phyloP scores from a whole-genome alignment of 1,140 invertebrate species.

The Aethina tumida region DNA sequence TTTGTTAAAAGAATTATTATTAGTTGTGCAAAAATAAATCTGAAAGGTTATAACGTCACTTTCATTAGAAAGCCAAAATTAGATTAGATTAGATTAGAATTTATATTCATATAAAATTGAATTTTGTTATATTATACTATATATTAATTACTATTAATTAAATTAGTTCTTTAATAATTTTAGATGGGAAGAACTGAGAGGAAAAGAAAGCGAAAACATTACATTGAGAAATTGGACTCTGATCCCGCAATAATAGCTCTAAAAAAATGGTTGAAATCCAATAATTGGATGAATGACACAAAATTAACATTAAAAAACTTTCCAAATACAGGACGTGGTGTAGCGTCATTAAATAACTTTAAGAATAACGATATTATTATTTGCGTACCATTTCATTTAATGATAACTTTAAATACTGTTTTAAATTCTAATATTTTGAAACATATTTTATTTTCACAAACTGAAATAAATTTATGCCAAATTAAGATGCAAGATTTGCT shows the following conservation, averaged over 20 bases:
- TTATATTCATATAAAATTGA: too few species aligned
- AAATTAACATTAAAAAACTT: slow-evolving; percentile 31
- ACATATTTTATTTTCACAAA: slow-evolving; percentile 27
- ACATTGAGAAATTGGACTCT: slow-evolving; percentile 10
- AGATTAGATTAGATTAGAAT: too few species aligned
- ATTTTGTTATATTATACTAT: too few species aligned
- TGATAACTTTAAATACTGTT: slow-evolving; percentile 41
- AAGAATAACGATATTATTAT: slow-evolving; percentile 38
- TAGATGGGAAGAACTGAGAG: slow-evolving; percentile 18
- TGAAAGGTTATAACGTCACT: too few species aligned
- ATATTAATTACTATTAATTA: too few species aligned
- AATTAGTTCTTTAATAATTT: too few species aligned
- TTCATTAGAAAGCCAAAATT: too few species aligned
- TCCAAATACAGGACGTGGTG: slow-evolving; percentile 45
- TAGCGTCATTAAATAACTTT: slow-evolving; percentile 40
- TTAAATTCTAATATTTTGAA: slow-evolving; percentile 24
- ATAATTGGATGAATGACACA: slow-evolving; percentile 25
- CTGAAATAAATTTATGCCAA: too few species aligned
- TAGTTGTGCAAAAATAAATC: too few species aligned
- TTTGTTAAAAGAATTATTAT: too few species aligned
- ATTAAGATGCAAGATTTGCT: slow-evolving; percentile 44
- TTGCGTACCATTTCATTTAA: slow-evolving; percentile 40
- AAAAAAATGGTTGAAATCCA: slow-evolving; percentile 24
- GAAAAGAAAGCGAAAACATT: slow-evolving; percentile 6
- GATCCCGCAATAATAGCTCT: slow-evolving; percentile 21